These are phyloP conservation scores for Notothenia coriiceps DNA, from an alignment of 2,113 vertebrate species.

Conservation along the genomic window DNA sequence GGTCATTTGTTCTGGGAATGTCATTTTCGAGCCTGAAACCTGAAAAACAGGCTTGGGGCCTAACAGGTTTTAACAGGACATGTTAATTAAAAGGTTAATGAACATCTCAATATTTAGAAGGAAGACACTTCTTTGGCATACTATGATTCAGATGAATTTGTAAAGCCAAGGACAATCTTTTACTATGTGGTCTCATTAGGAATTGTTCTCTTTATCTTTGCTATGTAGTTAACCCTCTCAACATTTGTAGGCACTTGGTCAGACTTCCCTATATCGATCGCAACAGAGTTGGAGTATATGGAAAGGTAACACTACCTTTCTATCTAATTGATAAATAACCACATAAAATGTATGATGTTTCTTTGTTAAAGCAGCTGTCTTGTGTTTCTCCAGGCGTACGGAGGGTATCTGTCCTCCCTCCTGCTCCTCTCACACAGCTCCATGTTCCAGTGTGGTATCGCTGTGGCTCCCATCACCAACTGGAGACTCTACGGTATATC, in stretches of 20 bases:
- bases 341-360: background rate
- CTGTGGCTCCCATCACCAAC: constrained; percentile 80
- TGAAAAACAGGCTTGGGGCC: too few relatives aligned
- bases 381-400: constrained; percentile 75
- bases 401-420: constrained; percentile 79
- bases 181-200: background rate
- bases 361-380: background rate
- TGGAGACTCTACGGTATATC: constrained; percentile 80
- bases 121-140: too few relatives aligned
- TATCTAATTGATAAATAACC: background rate
- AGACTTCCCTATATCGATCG: constrained; percentile 75
- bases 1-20: too few relatives aligned
- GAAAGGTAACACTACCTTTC: constrained; percentile 68
- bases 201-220: background rate
- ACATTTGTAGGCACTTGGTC: constrained; percentile 68
- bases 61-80: too few relatives aligned
- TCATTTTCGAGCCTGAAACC: too few relatives aligned
- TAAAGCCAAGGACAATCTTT: background rate
- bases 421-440: constrained; percentile 77
- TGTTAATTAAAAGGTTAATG: too few relatives aligned
- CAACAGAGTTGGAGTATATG: constrained; percentile 79
- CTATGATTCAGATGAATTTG: background rate
- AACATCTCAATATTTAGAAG: too few relatives aligned
- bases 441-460: constrained; percentile 76
- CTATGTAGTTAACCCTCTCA: background rate